Conservation (phyloP, 1,140 invertebrate genomes). For the Formica selysi region DNA sequence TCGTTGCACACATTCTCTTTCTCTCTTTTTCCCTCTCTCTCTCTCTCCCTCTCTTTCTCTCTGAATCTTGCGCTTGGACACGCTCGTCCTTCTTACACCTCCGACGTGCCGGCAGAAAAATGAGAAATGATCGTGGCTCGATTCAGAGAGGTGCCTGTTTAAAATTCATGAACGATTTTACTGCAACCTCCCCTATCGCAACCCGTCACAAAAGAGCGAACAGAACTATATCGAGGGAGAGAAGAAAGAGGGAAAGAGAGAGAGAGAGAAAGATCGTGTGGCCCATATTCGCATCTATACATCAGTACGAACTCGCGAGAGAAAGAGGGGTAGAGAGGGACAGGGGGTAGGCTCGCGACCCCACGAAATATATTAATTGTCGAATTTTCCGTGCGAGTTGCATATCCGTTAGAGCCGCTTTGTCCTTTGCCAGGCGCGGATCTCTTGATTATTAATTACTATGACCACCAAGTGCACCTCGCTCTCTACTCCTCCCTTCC, state of each 20-base stretch:
- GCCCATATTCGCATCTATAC: slow-evolving; percentile 73
- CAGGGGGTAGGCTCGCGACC: slow-evolving; percentile 19
- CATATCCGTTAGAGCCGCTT: slow-evolving; percentile 77
- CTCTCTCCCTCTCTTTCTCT: not conserved
- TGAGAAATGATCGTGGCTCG: slow-evolving; percentile 86
- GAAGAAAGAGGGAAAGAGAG: slow-evolving; percentile 12
- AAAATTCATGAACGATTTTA: slow-evolving; percentile 87
- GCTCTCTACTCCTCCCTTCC: not conserved
- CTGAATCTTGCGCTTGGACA: slow-evolving; percentile 71
- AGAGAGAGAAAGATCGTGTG: slow-evolving; percentile 61
- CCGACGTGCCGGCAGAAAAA: slow-evolving; percentile 80
- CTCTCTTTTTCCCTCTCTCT: not conserved
- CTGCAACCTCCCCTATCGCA: slow-evolving; percentile 70
- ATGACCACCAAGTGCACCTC: slow-evolving; percentile 54
- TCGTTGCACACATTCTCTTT: slow-evolving; percentile 41
- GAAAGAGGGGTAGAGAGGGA: slow-evolving; percentile 3
- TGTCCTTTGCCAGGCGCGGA: slow-evolving; percentile 74
- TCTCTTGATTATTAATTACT: slow-evolving; percentile 78
- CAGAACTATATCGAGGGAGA: slow-evolving; percentile 76
- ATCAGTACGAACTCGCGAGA: slow-evolving; percentile 21
- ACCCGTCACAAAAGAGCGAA: slow-evolving; percentile 77
- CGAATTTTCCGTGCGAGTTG: slow-evolving; percentile 81
- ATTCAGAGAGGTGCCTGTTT: slow-evolving; percentile 83
- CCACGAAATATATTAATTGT: slow-evolving; percentile 82
- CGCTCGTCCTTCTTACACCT: slow-evolving; percentile 62